Evolutionary conservation across 2,888 invertebrate genomes (phyloP), one percentile per base, ranked within the genome.

Genomic region (Xylota segnis): DNA sequence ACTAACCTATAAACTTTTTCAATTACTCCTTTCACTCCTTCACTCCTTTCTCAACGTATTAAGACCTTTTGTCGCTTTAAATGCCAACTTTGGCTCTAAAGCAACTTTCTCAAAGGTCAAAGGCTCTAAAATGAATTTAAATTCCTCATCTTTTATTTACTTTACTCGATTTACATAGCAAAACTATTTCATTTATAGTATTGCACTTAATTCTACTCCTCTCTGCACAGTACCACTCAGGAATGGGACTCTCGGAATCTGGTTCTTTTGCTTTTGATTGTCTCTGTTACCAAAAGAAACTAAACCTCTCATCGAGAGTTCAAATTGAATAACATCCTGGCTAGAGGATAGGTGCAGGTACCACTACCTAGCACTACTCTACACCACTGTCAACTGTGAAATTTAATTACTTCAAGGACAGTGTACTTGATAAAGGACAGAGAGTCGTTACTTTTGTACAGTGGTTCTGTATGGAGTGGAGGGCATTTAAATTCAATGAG

Each of bases 301-400:
- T 14, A 43, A 68, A 54, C 16, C 43, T 16, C 43, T 43, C 54
- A 54, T 56, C 54, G 34, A 68, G 54, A 29, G 40, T 43, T 29
- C 29, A 54, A 16, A 54, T 68, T 40, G 43, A 68, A 56, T 56
- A 56, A 29, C 29, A 54, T 68, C 40, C 43, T 54, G 37, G 27
- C 43, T 54, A 37, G 27, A 54, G 66, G 43, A 54, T 27, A 37
- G 52, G 52, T 66, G 66, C 66, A 50, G 6, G 3, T 27, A 32
- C 16, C 12, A 63, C 4, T 40, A 2, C 3, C 37, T 14, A 5
- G 18, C 18, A 34, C 47, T 47, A 5, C 29, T 45, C n/a, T n/a
- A n/a, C 37, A 0, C 16, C 37, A 14, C 63, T 43, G 43, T 4
- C 14, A 14, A n/a, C 43, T 14, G 43, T n/a, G 14, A 14, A 43